Evolutionary conservation across 2,888 invertebrate genomes (phyloP), one percentile per base, ranked within the genome.

Genomic region (Apomyelois bistriatella): DNA sequence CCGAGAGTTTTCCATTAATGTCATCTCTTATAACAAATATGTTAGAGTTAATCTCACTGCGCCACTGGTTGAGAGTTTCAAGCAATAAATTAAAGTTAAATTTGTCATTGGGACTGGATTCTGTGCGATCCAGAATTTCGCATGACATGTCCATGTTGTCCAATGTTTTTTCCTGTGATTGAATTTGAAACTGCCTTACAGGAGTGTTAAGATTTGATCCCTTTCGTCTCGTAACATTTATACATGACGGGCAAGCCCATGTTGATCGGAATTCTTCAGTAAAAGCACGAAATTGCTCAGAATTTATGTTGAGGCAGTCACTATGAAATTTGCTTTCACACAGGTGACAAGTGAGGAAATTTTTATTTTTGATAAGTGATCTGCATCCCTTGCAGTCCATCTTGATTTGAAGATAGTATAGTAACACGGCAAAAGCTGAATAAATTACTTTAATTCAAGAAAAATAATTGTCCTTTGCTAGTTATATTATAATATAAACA

Each of bases 261-360:
- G 5, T 12, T 7, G 22, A 9, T 3, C 42, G 42, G 12, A 9
- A 42, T 10, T 42, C 42, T 3, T 42, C 12, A 9, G 22, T n/a
- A 12, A 42, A 22, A 22, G 42, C 12, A 12, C 10, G 42, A 22
- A 42, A 42, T 1, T 42, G 42, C 1, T 22, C 42, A 0, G 8
- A n/a, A 4, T 42, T 42, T 28, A 42, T 22, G 16, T 42, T 42
- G n/a, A 42, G 42, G n/a, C 42, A 42, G n/a, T 28, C 42, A 22
- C 22, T 22, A 9, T 42, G 42, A 28, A 42, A 28, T 4, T 42
- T 22, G 8, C 22, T 22, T 1, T 22, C 12, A 28, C 42, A 42
- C 12, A 28, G 12, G 28, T 12, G 12, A 7, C 42, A 42, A 7
- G 42, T 5, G 6, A 22, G 42, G 5, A 22, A 12, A 22, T 42